phyloP scores from a whole-genome alignment of 1,140 invertebrate genomes.

The Sminthurides bifidus region DNA sequence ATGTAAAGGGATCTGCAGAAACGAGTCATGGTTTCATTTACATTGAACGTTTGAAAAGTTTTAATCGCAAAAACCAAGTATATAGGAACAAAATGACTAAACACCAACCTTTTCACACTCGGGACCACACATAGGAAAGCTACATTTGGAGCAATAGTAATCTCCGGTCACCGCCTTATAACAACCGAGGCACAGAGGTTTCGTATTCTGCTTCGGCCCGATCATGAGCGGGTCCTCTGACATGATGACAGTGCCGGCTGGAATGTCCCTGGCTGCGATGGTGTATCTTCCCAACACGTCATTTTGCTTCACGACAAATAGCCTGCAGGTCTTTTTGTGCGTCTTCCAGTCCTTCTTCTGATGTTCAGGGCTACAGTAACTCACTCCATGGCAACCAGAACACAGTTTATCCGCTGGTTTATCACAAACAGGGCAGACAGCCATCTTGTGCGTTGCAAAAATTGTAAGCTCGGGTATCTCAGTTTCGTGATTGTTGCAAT shows the following conservation, averaged over 20 bases:
- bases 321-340: slow-evolving; percentile 52
- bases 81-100: neutral
- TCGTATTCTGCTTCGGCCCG: slow-evolving; percentile 44
- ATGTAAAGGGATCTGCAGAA: neutral
- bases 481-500: too few relatives aligned
- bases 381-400: slow-evolving; percentile 50
- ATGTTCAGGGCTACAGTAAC: slow-evolving; percentile 59
- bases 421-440: slow-evolving; percentile 17
- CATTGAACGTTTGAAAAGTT: neutral
- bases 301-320: slow-evolving; percentile 13
- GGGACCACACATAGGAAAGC: slow-evolving; percentile 25
- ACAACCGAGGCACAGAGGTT: slow-evolving; percentile 45
- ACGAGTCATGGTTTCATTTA: neutral
- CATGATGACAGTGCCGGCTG: slow-evolving; percentile 20
- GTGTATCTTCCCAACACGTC: slow-evolving; percentile 16
- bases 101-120: slow-evolving; percentile 32
- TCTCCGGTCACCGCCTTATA: slow-evolving; percentile 31
- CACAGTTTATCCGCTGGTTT: slow-evolving; percentile 43
- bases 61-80: neutral
- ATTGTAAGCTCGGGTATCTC: too few relatives aligned
- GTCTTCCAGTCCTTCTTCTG: slow-evolving; percentile 59
- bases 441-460: too few relatives aligned
- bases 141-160: slow-evolving; percentile 23
- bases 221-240: slow-evolving; percentile 41
- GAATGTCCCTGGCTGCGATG: slow-evolving; percentile 17